These are phyloP conservation scores for Mesorhabditis spiculigera DNA, from an alignment of 2,888 invertebrate genomes.

Conservation along the genomic window DNA sequence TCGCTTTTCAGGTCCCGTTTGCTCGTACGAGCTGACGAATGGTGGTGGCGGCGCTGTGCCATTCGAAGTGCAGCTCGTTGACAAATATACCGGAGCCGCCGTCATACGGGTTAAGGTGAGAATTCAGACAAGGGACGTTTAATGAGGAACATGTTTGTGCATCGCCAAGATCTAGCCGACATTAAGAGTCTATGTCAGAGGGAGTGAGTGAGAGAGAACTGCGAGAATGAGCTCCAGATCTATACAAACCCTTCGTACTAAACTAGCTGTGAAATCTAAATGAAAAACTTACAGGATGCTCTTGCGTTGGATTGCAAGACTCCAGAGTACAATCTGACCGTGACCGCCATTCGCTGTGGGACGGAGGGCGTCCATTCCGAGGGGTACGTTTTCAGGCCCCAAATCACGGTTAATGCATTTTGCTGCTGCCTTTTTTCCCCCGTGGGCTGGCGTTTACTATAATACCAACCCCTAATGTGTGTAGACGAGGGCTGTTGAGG, in stretches of 20 bases:
- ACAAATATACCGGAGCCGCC: constrained; percentile 48
- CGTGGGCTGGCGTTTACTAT: no score
- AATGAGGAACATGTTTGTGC: no score
- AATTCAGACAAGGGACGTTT: neutral
- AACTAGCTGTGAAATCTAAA: no score
- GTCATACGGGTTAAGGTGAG: constrained; percentile 45
- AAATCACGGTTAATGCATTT: no score
- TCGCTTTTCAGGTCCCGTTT: constrained; percentile 48
- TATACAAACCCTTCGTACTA: no score
- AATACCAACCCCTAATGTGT: no score
- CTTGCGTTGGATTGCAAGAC: constrained; percentile 46
- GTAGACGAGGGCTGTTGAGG: no score
- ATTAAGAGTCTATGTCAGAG: no score
- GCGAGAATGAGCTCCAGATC: no score
- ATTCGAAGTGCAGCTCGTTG: constrained; percentile 48
- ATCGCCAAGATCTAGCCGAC: no score
- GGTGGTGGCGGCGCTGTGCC: constrained; percentile 28
- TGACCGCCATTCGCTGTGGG: constrained; percentile 51
- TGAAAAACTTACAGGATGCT: constrained; percentile 23
- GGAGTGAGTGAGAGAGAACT: no score
- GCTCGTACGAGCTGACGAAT: constrained; percentile 44
- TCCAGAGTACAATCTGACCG: constrained; percentile 39
- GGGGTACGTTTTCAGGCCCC: constrained; percentile 16
- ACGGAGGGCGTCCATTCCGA: constrained; percentile 41
- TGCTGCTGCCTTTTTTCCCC: no score